These are phyloP conservation scores for Parauchenoglanis punctatus DNA, from an alignment of 2,797 vertebrate genomes.

Conservation along the genomic window DNA sequence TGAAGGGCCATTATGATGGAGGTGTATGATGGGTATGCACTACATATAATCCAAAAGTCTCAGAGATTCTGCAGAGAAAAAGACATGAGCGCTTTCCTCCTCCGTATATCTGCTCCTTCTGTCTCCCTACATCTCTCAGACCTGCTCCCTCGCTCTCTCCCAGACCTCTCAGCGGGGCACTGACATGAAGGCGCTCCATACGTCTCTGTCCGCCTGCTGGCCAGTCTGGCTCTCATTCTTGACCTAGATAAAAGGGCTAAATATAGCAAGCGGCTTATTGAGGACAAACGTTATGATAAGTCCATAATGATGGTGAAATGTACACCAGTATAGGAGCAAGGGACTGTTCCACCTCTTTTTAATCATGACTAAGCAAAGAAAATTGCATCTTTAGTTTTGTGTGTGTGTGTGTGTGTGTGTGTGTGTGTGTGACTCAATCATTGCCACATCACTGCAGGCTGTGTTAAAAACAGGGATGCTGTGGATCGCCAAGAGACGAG, in stretches of 20 bases:
- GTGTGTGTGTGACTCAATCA: conserved; percentile 57
- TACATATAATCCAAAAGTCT: background rate
- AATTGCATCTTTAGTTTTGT: conserved; percentile 25
- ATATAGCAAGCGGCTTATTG: conserved; percentile 68
- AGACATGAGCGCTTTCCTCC: background rate
- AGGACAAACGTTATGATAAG: conserved; percentile 71
- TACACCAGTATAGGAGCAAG: conserved; percentile 22
- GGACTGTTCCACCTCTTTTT: background rate
- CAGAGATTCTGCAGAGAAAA: background rate
- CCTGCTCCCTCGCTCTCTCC: background rate
- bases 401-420: background rate
- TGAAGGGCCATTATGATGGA: background rate
- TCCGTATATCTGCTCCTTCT: background rate
- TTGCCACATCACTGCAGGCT: conserved; percentile 56
- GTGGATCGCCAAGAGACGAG: conserved; percentile 57
- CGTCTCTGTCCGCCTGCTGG: conserved; percentile 43
- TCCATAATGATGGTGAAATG: conserved; percentile 52
- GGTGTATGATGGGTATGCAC: background rate
- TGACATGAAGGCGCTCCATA: conserved; percentile 16
- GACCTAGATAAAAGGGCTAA: conserved; percentile 76
- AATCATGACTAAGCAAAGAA: conserved; percentile 24
- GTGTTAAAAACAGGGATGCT: conserved; percentile 40
- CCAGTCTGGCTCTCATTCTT: conserved; percentile 63
- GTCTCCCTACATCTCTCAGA: conserved; percentile 15
- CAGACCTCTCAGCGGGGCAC: conserved; percentile 2